Percentiles rank a stretch among this genome's conserved stretches.
Evolutionary conservation across 2,888 invertebrate genomes (phyloP).

Genomic region (Ectemnius continuus): DNA sequence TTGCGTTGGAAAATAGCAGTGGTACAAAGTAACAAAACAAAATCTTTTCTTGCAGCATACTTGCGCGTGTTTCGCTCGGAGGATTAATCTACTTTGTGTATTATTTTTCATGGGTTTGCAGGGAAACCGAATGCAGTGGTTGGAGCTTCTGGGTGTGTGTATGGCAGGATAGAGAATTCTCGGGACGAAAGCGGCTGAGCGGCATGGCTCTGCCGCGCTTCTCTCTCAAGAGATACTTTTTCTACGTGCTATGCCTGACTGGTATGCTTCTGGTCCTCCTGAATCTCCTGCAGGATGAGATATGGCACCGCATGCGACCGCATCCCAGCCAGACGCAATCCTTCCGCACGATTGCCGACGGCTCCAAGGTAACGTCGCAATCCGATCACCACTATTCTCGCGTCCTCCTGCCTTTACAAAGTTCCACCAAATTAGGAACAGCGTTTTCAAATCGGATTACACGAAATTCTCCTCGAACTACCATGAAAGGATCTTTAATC

Average conservation of each 20-base stretch:
- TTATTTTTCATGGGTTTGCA: constrained; percentile 26
- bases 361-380: constrained; percentile 62
- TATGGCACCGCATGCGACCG: constrained; percentile 74
- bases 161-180: constrained; percentile 54
- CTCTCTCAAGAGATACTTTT: constrained; percentile 81
- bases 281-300: constrained; percentile 78
- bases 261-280: constrained; percentile 80
- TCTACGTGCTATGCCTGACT: constrained; percentile 80
- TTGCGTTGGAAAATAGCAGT: too few species aligned
- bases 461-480: too few species aligned
- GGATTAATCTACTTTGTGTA: not conserved
- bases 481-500: too few species aligned
- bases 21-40: too few species aligned
- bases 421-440: too few species aligned
- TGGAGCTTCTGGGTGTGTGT: constrained; percentile 15
- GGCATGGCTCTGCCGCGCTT: constrained; percentile 81
- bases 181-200: constrained; percentile 49
- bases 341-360: constrained; percentile 54
- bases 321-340: constrained; percentile 64
- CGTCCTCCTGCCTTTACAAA: too few species aligned
- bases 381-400: too few species aligned
- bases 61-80: not conserved
- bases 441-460: too few species aligned
- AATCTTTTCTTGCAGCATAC: too few species aligned
- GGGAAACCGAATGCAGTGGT: constrained; percentile 53